phyloP scores from a whole-genome alignment of 2,888 invertebrate species.

The Parnassius apollo region DNA sequence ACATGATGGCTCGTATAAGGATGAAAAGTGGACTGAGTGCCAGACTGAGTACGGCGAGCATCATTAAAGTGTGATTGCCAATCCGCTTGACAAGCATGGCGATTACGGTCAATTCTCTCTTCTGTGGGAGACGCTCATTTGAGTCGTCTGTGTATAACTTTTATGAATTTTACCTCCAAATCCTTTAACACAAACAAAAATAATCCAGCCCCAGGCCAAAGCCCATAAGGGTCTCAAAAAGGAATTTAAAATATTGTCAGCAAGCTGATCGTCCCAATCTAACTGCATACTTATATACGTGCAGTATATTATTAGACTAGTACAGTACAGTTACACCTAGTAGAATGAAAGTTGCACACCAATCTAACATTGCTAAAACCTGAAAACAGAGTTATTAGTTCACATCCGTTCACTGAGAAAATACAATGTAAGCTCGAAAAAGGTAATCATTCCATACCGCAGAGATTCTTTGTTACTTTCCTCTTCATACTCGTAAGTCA shows the following conservation, averaged over 20 bases:
- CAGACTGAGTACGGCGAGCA: too few species aligned
- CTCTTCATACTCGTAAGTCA: too few species aligned
- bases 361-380: constrained; percentile 6
- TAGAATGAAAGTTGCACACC: constrained; percentile 6
- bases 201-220: constrained; percentile 60
- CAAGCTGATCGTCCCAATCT: constrained; percentile 49
- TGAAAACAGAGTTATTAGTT: constrained; percentile 1
- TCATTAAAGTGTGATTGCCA: too few species aligned
- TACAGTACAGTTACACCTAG: too few species aligned
- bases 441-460: constrained; percentile 35
- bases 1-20: too few species aligned
- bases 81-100: too few species aligned
- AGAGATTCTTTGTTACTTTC: constrained; percentile 38
- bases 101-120: too few species aligned
- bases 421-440: too few species aligned
- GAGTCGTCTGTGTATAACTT: not conserved
- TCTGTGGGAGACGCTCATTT: too few species aligned
- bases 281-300: constrained; percentile 17
- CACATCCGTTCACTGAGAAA: too few species aligned
- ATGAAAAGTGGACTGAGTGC: too few species aligned
- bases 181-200: constrained; percentile 65
- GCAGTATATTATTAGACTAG: constrained; percentile 13
- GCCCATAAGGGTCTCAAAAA: constrained; percentile 66
- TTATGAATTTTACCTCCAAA: constrained; percentile 53
- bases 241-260: constrained; percentile 55